Conservation (phyloP, 2,797 vertebrate species). For the Tangara arthus region DNA sequence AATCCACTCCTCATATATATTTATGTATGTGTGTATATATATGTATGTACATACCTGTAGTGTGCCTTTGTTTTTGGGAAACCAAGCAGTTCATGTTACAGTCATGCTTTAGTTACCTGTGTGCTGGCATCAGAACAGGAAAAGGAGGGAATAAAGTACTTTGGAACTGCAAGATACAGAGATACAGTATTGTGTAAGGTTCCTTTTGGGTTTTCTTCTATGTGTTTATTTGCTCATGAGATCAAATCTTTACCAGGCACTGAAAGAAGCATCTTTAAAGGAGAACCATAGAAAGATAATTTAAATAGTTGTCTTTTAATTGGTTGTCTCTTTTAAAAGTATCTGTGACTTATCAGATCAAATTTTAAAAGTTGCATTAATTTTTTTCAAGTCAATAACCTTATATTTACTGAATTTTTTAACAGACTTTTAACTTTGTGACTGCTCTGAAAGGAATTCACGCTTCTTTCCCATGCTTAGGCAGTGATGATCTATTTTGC, state of each 20-base stretch:
- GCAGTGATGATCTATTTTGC: background rate
- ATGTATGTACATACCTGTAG: background rate
- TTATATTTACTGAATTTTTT: background rate
- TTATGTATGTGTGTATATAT: too few species aligned
- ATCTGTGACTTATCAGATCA: background rate
- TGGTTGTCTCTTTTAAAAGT: background rate
- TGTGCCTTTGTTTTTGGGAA: background rate
- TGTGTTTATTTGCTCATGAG: background rate
- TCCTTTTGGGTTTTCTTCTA: background rate
- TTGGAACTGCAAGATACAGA: background rate
- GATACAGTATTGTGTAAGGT: accelerated
- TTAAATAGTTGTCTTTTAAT: background rate
- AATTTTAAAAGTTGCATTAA: background rate
- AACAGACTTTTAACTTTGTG: background rate
- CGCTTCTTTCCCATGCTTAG: background rate
- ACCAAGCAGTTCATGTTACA: background rate
- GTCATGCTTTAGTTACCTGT: background rate
- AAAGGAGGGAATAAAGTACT: background rate
- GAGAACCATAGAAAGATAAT: background rate
- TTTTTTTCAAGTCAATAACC: background rate
- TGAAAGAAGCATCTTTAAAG: background rate
- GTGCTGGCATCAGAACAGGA: background rate
- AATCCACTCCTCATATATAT: accelerated
- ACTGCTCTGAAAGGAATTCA: background rate
- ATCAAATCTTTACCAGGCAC: background rate